phyloP scores from a whole-genome alignment of 2,113 vertebrate genomes.

The Tychaedon coryphoeus region DNA sequence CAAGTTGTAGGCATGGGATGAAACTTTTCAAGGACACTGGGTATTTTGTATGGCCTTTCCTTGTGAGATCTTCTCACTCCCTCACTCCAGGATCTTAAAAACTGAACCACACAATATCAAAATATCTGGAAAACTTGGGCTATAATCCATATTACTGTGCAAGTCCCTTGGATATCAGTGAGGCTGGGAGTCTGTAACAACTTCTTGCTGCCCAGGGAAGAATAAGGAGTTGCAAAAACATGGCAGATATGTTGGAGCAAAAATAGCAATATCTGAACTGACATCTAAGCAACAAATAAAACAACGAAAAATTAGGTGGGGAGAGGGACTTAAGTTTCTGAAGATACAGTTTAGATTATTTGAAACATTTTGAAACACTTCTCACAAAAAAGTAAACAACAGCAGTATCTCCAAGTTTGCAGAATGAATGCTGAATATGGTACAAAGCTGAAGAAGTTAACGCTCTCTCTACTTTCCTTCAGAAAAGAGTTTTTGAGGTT shows the following conservation, averaged over 20 bases:
- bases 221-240: background rate
- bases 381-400: background rate
- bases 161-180: background rate
- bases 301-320: background rate
- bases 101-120: background rate
- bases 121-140: background rate
- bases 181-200: background rate
- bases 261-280: background rate
- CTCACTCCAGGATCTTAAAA: background rate
- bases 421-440: background rate
- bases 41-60: background rate
- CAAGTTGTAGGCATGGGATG: background rate
- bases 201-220: background rate
- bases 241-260: background rate
- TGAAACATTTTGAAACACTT: background rate
- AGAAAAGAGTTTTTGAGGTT: background rate
- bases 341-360: background rate
- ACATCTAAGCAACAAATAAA: background rate
- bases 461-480: background rate
- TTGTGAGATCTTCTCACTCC: background rate
- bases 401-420: background rate
- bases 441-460: background rate
- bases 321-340: background rate
- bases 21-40: background rate
- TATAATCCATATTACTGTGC: fast-evolving